Evolutionary conservation across 2,888 invertebrate species (phyloP), one percentile per base, ranked within the genome.

Genomic region (Iphiclides podalirius): DNA sequence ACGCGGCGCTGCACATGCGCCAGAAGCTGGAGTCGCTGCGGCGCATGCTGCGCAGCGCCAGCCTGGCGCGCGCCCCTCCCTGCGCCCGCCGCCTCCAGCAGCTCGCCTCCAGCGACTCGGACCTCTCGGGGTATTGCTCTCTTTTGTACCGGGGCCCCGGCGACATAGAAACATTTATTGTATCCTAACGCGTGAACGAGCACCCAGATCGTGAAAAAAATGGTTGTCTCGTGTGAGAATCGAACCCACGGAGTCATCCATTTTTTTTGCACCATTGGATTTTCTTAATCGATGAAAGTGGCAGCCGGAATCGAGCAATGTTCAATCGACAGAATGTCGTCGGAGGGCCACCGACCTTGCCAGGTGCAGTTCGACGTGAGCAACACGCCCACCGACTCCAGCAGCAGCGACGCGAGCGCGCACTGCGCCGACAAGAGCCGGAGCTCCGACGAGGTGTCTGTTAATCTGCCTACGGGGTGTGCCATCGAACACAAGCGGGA

Each of bases 1-100:
- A 98, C 79, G 94, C 95, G 72, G 95, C 95, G 0, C 91, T 92
- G 61, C 95, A 96, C 75, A 93, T 97, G 75, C 92, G 95, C 41
- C 89, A 96, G 45, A 96, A 95, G 77, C 82, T 98, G 58, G 88
- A 94, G 53, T 93, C 95, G 53, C 81, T 95, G 63, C 93, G 94
- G 0, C 92, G 92, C 69, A 89, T 95, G 64, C 72, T 95, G 54
- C 71, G 75, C 14, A 65, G 86, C 72, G 73, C 85, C 54, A 57
- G 61, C 1, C 55, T 58, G 61, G 61, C 47, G 56, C 7, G 63
- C 60, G 40, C 63, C 57, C 1, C 11, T 4, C 26, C 26, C 8
- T 9, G 8, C 8, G 1, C 26, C 4, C 31, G 11, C 1, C 31
- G 31, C 2, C 46, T 57, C 9, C 52, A 54, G 0, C 68, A 64